Evolutionary conservation across 2,888 invertebrate genomes (phyloP).

Genomic region (Plutella xylostella): DNA sequence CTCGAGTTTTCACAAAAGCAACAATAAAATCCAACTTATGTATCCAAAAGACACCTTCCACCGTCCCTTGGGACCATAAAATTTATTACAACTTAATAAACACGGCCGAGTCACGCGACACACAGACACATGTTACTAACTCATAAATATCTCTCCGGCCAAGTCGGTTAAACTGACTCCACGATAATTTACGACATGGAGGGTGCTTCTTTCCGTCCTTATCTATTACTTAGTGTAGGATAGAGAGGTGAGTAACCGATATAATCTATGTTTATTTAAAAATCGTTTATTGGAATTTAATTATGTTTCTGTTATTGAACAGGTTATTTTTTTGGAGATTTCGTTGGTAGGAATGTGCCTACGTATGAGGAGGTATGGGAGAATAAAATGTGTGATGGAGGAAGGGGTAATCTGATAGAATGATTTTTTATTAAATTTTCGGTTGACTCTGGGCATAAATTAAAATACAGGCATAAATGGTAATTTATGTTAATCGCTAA

Average conservation of each 20-base stretch:
- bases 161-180: conserved; percentile 27
- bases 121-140: conserved; percentile 47
- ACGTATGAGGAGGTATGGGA: neutral
- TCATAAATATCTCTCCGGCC: conserved; percentile 27
- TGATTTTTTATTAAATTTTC: conserved; percentile 9
- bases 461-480: no score
- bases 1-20: neutral
- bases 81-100: conserved; percentile 66
- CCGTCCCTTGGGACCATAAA: conserved; percentile 40
- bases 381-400: conserved; percentile 24
- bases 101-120: conserved; percentile 48
- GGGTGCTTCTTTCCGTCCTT: conserved; percentile 37
- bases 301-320: conserved; percentile 28
- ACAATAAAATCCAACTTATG: neutral
- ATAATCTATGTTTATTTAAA: conserved; percentile 41
- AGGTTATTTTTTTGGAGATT: conserved; percentile 2
- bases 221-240: conserved; percentile 22
- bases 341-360: neutral
- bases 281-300: conserved; percentile 59
- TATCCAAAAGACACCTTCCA: conserved; percentile 29
- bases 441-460: no score
- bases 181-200: conserved; percentile 52
- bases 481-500: no score
- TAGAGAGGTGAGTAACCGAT: conserved; percentile 20
- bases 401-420: conserved; percentile 18